Base-by-base conservation (phyloP, 1,140 invertebrate genomes). In the Tetranychus urticae region DNA sequence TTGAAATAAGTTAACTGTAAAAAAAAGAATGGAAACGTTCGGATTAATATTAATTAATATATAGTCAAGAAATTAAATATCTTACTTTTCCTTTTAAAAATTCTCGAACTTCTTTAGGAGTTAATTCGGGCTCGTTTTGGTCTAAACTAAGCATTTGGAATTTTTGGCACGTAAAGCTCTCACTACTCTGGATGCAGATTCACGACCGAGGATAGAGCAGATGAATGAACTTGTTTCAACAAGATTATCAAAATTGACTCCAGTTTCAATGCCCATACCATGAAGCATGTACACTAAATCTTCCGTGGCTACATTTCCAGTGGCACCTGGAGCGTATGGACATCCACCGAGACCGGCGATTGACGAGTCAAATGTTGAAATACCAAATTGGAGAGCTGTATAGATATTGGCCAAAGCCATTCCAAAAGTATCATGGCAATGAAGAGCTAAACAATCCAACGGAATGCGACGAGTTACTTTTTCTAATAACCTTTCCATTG, bases 351-450 rank as follows among this genome's bases (percentile, higher is more conserved):
- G 77, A 23, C 93, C 93, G n/a, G 86, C 84, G 10, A 94, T 83
- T 6, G 65, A 63, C 1, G 63, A 61, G 47, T 67, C 60, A 31
- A 68, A 61, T 35, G 56, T 47, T 1, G 61, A 39, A 5, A 64
- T 48, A 13, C 63, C 63, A 36, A 55, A 60, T 71, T 80, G 85
- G 34, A 97, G 74, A 8, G 89, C 84, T 3, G 83, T 81, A 3
- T 90, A 77, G 66, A 97, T 85, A 73, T 98, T 99, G 2, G 83
- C 81, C 46, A 99, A 69, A 0, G 90, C 93, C 74, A 97, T 93
- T 1, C 93, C 94, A 71, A 96, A 97, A 0, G 94, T 98, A 70
- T 99, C 90, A 69, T 99, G 94, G 70, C 90, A 97, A 71, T 99
- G 94, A 14, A 97, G 79, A 0, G 92, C 93, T 48, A 97, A 74